Base-by-base conservation (phyloP, 2,888 invertebrate genomes). In the Chromoteleia sp. region DNA sequence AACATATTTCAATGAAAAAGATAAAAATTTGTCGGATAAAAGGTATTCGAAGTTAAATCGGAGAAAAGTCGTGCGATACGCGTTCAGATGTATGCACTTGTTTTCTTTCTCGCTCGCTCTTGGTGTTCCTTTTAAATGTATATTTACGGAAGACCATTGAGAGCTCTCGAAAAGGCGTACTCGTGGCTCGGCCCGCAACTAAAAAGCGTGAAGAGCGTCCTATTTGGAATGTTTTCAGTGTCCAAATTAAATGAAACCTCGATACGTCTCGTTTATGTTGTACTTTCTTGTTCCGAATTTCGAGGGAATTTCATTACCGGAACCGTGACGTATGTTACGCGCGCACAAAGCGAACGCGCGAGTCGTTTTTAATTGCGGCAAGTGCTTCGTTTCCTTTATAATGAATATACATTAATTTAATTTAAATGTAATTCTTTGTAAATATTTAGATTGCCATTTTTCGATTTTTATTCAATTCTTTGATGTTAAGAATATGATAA, bases 131-230 rank as follows among this genome's bases (percentile, higher is more conserved):
- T 73, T 52, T 19, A 21, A 52, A 73, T 36, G 65, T 67, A n/a
- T 75, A 58, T 59, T 41, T 43, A 36, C 61, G 77, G 48, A 65
- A 77, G 65, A 58, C 54, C 67, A 79, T 61, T 67, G 67, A 67
- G 73, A 58, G 36, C 52, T 79, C 79, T 65, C 59, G 73, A 61
- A 79, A 59, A 73, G 67, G 67, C 67, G 41, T 14, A 12, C 67
- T 54, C 43, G 48, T n/a, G n/a, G n/a, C n/a, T 33, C 54, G 61
- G 41, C 14, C 61, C 70, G 74, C 67, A 59, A 83, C 79, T 84
- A 84, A 85, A 85, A 85, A 84, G 85, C 85, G 84, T 84, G 84
- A 85, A 85, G 68, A 79, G 36, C 74, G 80, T 82, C 45, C 83
- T 73, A 82, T 80, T 84, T 82, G 79, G 39, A 79, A 79, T 82